These are phyloP conservation scores for Dryas iulia DNA, from an alignment of 1,140 invertebrate species.

Conservation along the genomic window DNA sequence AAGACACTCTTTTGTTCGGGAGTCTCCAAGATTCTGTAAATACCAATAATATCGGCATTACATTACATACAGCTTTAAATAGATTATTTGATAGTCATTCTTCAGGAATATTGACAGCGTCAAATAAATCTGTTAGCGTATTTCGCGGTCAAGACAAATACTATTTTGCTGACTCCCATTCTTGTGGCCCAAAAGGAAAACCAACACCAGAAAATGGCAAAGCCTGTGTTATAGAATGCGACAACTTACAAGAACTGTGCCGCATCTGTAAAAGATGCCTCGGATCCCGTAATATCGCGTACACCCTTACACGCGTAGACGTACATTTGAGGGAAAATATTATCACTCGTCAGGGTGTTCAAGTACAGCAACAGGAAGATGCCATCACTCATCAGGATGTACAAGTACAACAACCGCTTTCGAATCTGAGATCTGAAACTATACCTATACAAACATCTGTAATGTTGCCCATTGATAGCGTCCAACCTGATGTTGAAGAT, in stretches of 20 bases:
- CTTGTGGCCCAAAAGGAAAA: constrained; percentile 38
- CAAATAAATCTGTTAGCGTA: no score
- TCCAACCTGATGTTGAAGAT: constrained; percentile 54
- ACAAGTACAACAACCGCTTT: constrained; percentile 25
- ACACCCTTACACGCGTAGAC: constrained; percentile 25
- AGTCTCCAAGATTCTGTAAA: constrained; percentile 34
- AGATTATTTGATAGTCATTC: constrained; percentile 18
- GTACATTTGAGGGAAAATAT: constrained; percentile 18
- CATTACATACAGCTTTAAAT: constrained; percentile 17
- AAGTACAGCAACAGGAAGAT: constrained; percentile 14
- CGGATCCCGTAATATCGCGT: constrained; percentile 26
- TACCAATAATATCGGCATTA: constrained; percentile 25
- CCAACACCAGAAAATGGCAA: constrained; percentile 32
- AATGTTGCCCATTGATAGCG: constrained; percentile 44
- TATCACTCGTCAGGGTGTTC: constrained; percentile 9
- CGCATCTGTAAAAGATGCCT: constrained; percentile 34
- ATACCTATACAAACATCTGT: constrained; percentile 47
- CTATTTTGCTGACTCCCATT: constrained; percentile 43
- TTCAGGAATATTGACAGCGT: constrained; percentile 37
- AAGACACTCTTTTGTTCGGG: constrained; percentile 32
- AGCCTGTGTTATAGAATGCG: constrained; percentile 43
- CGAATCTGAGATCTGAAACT: constrained; percentile 20
- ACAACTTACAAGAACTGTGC: constrained; percentile 33
- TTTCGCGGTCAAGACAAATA: no score
- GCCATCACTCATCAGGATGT: constrained; percentile 19